These are phyloP conservation scores for Laticauda laticaudata DNA, from an alignment of 2,113 vertebrate species.

Conservation along the genomic window DNA sequence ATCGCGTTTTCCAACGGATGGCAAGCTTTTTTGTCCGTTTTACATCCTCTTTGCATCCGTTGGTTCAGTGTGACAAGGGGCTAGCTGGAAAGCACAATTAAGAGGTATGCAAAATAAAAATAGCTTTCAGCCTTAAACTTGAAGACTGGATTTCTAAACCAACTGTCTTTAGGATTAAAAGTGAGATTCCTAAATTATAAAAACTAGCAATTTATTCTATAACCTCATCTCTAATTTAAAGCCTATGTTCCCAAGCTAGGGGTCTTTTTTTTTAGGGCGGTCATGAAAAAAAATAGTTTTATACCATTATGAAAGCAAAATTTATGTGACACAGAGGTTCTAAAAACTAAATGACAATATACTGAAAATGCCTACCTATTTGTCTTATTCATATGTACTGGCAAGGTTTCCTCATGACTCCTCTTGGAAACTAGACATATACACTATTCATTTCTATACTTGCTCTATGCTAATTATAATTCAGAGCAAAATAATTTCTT, in stretches of 20 bases:
- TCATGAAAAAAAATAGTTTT: neutral
- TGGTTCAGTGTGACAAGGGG: no score
- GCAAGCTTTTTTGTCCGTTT: no score
- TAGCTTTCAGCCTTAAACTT: neutral
- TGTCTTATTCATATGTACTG: neutral
- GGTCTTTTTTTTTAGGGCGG: neutral
- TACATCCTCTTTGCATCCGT: no score
- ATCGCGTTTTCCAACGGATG: no score
- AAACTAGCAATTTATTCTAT: neutral
- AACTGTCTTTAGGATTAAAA: neutral
- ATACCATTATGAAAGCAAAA: neutral
- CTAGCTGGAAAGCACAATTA: neutral
- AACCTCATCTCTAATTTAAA: neutral
- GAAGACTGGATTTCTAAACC: neutral
- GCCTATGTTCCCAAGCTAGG: neutral
- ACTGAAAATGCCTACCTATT: neutral
- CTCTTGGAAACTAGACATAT: neutral
- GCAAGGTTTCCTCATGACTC: neutral
- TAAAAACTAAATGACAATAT: neutral
- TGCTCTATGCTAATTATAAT: neutral
- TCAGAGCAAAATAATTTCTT: neutral
- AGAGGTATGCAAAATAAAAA: neutral
- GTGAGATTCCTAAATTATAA: neutral
- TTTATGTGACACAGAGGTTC: neutral
- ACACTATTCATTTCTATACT: neutral